Conservation (phyloP, 2,888 invertebrate species). For the Drosophila mercatorum region DNA sequence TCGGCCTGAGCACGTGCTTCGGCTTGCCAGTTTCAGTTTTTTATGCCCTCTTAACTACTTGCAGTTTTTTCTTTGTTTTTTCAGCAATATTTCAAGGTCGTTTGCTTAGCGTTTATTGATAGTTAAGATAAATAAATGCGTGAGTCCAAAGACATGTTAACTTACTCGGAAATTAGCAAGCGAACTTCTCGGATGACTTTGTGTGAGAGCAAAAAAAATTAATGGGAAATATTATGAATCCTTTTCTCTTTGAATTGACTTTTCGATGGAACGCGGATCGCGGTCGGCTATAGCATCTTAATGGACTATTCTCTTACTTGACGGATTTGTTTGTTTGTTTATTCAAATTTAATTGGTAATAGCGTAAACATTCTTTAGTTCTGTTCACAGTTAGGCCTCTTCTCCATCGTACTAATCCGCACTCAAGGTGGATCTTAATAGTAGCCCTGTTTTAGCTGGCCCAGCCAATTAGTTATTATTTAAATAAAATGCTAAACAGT, state of each 20-base stretch:
- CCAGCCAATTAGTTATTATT: constrained; percentile 69
- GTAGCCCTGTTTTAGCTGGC: constrained; percentile 29
- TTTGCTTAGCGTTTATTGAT: constrained; percentile 40
- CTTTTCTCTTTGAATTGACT: background rate
- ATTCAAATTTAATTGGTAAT: background rate
- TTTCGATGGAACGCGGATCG: background rate
- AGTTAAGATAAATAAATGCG: constrained; percentile 18
- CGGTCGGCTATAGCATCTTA: background rate
- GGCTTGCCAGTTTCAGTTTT: constrained; percentile 43
- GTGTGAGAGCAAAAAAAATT: background rate
- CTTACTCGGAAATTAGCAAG: constrained; percentile 3
- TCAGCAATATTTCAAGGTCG: constrained; percentile 61
- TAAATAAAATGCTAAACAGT: constrained; percentile 72
- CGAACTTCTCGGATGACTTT: background rate
- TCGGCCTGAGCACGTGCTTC: constrained; percentile 71
- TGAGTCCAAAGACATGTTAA: constrained; percentile 30
- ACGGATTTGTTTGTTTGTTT: background rate
- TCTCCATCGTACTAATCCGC: background rate
- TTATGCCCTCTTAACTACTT: constrained; percentile 42
- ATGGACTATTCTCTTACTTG: background rate
- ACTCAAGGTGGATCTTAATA: constrained; percentile 1
- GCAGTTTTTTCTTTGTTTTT: constrained; percentile 34
- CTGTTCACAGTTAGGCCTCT: background rate
- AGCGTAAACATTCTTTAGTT: background rate
- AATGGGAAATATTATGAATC: background rate